phyloP scores from a whole-genome alignment of 2,113 vertebrate species.

The Erinaceus europaeus region DNA sequence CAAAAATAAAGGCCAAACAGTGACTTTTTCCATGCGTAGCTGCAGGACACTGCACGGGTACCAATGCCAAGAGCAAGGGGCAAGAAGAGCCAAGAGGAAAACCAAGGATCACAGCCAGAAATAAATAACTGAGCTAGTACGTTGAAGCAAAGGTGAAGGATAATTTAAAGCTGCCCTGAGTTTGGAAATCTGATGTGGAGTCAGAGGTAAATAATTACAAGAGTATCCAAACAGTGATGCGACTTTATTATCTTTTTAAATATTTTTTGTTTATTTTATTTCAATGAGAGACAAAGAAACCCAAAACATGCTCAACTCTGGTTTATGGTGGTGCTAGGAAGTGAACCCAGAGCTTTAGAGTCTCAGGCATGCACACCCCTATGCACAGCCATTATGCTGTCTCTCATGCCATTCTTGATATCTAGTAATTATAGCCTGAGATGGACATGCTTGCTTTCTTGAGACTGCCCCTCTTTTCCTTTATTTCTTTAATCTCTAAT shows the following conservation, averaged over 20 bases:
- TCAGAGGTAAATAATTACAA: not conserved
- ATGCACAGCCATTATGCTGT: too few species aligned
- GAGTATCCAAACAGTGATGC: not conserved
- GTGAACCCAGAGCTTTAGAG: too few species aligned
- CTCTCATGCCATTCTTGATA: not conserved
- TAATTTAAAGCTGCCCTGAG: not conserved
- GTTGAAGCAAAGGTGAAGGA: not conserved
- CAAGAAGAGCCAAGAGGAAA: not conserved
- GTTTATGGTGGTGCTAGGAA: too few species aligned
- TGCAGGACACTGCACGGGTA: not conserved
- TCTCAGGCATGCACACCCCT: too few species aligned
- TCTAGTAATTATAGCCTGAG: not conserved
- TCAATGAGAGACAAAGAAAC: too few species aligned
- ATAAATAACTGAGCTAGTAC: too few species aligned
- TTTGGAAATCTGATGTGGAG: not conserved
- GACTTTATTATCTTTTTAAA: too few species aligned
- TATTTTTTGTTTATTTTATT: too few species aligned
- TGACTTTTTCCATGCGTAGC: not conserved
- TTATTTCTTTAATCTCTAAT: not conserved
- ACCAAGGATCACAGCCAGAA: not conserved
- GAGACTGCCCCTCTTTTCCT: fast-evolving
- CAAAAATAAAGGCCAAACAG: not conserved
- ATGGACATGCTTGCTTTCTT: not conserved
- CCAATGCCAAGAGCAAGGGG: not conserved
- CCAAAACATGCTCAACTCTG: too few species aligned